Conservation (phyloP, 2,797 vertebrate species). For the Streptopelia turtur region DNA sequence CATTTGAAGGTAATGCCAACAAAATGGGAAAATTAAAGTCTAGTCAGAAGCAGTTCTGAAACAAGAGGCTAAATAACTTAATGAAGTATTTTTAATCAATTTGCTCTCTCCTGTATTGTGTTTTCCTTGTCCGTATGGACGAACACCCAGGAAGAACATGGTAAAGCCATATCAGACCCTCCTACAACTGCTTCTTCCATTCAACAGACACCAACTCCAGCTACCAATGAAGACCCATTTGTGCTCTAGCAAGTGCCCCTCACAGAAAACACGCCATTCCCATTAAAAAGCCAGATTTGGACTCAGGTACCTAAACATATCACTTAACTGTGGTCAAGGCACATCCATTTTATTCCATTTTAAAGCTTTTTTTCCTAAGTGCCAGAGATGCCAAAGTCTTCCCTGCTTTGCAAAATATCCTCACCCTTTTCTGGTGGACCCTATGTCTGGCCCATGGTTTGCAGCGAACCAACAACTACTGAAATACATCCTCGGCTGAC, state of each 20-base stretch:
- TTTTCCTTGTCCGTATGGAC: neutral
- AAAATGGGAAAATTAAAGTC: neutral
- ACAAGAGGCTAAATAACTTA: neutral
- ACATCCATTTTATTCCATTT: neutral
- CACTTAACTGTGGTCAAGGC: neutral
- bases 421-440: neutral
- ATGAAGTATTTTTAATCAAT: neutral
- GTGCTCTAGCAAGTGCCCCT: neutral
- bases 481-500: neutral
- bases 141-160: neutral
- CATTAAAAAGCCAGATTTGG: neutral
- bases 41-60: neutral
- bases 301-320: neutral
- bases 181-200: neutral
- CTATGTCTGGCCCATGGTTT: neutral
- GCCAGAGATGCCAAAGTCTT: neutral
- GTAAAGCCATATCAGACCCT: neutral
- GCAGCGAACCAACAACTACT: neutral
- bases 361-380: neutral
- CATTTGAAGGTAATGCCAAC: neutral
- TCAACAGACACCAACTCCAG: neutral
- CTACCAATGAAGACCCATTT: neutral
- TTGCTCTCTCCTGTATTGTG: neutral
- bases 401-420: neutral
- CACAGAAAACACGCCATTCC: neutral